These are phyloP conservation scores for Numenius phaeopus DNA, from an alignment of 2,797 vertebrate genomes.

Conservation along the genomic window DNA sequence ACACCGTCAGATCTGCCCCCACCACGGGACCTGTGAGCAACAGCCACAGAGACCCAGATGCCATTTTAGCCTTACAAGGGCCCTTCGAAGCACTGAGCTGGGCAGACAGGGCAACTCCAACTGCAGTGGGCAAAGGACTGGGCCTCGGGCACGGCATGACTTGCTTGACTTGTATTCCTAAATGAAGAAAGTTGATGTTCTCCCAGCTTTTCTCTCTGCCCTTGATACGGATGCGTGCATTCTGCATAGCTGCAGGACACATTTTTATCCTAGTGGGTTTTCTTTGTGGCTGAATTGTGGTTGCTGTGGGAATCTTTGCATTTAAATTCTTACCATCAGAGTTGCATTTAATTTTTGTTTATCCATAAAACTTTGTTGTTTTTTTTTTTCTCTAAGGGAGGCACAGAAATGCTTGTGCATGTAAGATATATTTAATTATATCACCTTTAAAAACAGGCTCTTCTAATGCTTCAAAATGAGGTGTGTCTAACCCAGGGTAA, in stretches of 20 bases:
- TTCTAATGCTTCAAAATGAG: background rate
- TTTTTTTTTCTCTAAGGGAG: background rate
- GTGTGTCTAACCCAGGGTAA: background rate
- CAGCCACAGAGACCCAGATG: background rate
- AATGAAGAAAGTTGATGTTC: background rate
- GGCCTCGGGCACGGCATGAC: fast-evolving
- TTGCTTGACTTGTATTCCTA: background rate
- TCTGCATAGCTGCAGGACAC: background rate
- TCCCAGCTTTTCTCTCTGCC: background rate
- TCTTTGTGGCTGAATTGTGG: background rate
- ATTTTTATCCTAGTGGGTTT: background rate
- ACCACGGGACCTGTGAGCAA: background rate
- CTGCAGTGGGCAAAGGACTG: background rate
- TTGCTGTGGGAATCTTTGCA: background rate
- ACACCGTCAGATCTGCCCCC: background rate
- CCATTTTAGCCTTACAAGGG: background rate
- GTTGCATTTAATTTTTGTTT: background rate
- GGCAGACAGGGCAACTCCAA: background rate
- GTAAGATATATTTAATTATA: background rate
- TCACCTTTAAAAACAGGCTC: background rate
- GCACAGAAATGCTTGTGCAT: background rate
- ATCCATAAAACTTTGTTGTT: background rate
- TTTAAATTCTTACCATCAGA: background rate
- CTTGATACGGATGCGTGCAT: background rate
- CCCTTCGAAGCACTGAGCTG: background rate